These are phyloP conservation scores for Oligia fasciuncula DNA, from an alignment of 2,888 invertebrate species.

Conservation along the genomic window DNA sequence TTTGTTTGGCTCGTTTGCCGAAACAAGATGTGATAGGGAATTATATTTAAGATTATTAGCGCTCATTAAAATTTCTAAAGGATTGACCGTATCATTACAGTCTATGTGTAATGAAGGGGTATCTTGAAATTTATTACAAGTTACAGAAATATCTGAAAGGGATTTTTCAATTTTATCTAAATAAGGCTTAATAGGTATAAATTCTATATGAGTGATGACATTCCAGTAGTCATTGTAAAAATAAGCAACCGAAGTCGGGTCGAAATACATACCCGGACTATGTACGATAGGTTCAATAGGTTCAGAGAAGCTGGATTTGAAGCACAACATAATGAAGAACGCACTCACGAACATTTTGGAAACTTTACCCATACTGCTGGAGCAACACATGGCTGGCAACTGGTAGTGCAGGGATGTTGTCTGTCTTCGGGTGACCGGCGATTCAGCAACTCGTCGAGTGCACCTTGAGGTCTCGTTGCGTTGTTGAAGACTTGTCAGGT, in stretches of 20 bases:
- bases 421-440: background rate
- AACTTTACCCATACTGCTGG: background rate
- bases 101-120: slow-evolving; percentile 27
- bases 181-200: slow-evolving; percentile 45
- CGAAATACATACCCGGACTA: slow-evolving; percentile 41
- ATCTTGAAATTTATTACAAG: slow-evolving; percentile 33
- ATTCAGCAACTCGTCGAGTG: background rate
- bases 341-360: slow-evolving; percentile 36
- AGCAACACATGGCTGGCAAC: too few relatives aligned
- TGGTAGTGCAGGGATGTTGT: background rate
- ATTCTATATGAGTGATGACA: slow-evolving; percentile 43
- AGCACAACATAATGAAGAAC: slow-evolving; percentile 27
- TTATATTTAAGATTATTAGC: slow-evolving; percentile 37
- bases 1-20: slow-evolving; percentile 11
- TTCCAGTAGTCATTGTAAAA: slow-evolving; percentile 50
- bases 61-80: slow-evolving; percentile 35
- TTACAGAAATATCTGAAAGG: slow-evolving; percentile 30
- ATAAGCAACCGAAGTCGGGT: slow-evolving; percentile 32
- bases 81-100: slow-evolving; percentile 52
- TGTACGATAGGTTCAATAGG: slow-evolving; percentile 24
- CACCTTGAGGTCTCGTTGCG: background rate
- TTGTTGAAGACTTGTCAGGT: background rate
- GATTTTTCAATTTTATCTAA: slow-evolving; percentile 41
- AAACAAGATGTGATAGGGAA: slow-evolving; percentile 40
- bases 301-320: slow-evolving; percentile 27